Conservation (phyloP, 2,113 vertebrate species). For the Enhydra lutris region DNA sequence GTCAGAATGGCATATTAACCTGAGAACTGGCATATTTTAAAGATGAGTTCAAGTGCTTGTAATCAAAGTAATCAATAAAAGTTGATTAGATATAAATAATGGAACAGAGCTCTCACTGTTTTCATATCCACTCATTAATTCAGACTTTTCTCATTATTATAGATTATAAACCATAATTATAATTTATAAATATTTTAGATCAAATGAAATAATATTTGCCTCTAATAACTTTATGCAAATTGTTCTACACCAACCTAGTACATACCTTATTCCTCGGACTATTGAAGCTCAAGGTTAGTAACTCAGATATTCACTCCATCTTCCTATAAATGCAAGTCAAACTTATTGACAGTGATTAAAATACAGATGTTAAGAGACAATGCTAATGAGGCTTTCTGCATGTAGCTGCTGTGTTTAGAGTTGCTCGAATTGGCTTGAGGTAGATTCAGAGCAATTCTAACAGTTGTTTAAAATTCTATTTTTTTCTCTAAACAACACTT, state of each 20-base stretch:
- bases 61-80: constrained; percentile 60
- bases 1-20: neutral
- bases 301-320: neutral
- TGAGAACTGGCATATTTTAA: constrained; percentile 46
- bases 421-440: neutral
- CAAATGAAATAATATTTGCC: constrained; percentile 22
- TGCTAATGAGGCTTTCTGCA: neutral
- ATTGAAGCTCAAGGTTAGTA: neutral
- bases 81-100: constrained; percentile 55
- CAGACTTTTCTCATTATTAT: neutral
- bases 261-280: neutral
- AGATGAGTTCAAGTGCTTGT: constrained; percentile 51
- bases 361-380: neutral
- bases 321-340: neutral
- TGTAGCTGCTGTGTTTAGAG: neutral
- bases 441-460: neutral
- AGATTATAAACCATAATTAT: neutral
- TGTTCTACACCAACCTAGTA: neutral
- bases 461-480: neutral
- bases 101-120: neutral
- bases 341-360: neutral
- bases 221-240: neutral
- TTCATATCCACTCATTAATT: constrained; percentile 29
- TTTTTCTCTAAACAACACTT: neutral
- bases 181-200: constrained; percentile 4